Percentiles rank a stretch among this genome's conserved stretches.
Evolutionary conservation across 2,113 vertebrate species (phyloP).

Genomic region (Rhagologus leucostigma): DNA sequence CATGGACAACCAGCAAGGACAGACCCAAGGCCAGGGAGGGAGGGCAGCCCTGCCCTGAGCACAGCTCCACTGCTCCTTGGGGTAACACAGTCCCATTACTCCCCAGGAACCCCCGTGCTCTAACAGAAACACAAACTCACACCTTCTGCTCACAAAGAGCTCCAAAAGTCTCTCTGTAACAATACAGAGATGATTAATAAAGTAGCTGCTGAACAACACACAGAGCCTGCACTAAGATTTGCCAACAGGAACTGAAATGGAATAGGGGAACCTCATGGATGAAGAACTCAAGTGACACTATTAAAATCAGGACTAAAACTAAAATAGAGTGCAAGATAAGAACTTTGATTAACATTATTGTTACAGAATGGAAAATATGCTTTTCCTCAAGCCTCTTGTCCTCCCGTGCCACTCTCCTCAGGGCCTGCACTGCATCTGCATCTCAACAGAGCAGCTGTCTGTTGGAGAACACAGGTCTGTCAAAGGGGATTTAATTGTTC

Average conservation of each 20-base stretch:
- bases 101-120: background rate
- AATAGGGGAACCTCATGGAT: background rate
- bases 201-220: background rate
- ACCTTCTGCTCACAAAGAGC: background rate
- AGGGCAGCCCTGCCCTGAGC: background rate
- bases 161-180: background rate
- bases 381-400: background rate
- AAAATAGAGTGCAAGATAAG: background rate
- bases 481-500: background rate
- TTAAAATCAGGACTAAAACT: background rate
- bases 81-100: fast-evolving
- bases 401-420: background rate
- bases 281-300: background rate
- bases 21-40: background rate
- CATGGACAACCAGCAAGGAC: background rate
- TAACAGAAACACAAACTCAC: background rate
- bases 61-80: fast-evolving
- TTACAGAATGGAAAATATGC: background rate
- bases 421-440: background rate
- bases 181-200: background rate
- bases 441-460: background rate
- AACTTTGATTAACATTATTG: background rate
- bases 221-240: background rate
- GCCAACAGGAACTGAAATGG: background rate
- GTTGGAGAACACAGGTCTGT: background rate